Conservation (phyloP, 2,113 vertebrate species). For the Pangasianodon hypophthalmus region DNA sequence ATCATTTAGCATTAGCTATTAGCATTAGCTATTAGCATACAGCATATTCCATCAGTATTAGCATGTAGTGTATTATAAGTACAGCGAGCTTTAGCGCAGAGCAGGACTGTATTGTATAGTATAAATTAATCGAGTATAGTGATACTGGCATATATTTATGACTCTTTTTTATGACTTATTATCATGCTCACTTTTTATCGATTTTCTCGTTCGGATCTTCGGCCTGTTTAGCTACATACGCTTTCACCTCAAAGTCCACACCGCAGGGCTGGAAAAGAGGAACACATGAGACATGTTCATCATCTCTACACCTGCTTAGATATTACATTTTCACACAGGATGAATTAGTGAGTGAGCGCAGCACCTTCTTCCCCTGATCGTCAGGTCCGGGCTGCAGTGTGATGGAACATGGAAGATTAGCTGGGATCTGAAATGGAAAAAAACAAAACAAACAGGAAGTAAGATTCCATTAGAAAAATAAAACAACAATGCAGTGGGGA, state of each 20-base stretch:
- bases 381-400: conserved; percentile 73
- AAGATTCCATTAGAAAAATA: not conserved
- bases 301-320: not conserved
- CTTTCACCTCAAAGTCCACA: conserved; percentile 89
- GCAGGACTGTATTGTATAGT: not conserved
- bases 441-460: not conserved
- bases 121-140: not conserved
- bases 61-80: not conserved
- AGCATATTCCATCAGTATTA: not conserved
- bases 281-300: not conserved
- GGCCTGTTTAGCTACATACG: conserved; percentile 77
- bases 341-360: not conserved
- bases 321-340: not conserved
- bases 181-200: conserved; percentile 80
- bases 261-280: conserved; percentile 80
- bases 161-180: no score
- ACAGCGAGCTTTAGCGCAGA: not conserved
- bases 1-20: not conserved
- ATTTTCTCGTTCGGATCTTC: conserved; percentile 85
- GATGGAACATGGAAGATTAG: conserved; percentile 75
- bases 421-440: conserved; percentile 65
- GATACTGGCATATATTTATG: not conserved
- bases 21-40: conserved; percentile 5
- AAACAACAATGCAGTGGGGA: not conserved
- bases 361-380: conserved; percentile 73